Conservation (phyloP, 2,797 vertebrate species). For the Tiaroga cobitis region DNA sequence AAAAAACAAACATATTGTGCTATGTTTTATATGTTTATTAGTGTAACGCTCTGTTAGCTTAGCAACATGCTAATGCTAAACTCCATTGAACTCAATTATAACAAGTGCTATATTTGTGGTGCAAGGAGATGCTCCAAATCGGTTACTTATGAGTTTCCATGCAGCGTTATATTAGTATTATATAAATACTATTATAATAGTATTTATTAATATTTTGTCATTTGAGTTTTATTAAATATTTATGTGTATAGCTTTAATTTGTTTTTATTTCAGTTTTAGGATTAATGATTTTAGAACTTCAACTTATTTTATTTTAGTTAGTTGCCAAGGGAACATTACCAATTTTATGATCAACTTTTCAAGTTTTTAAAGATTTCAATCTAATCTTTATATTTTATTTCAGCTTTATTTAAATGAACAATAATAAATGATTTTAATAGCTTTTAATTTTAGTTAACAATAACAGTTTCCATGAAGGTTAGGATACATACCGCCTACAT, state of each 20-base stretch:
- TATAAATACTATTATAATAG: neutral
- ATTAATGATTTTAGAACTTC: neutral
- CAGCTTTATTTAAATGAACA: neutral
- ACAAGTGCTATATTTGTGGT: neutral
- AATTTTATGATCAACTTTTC: too few relatives aligned
- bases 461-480: neutral
- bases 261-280: neutral
- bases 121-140: neutral
- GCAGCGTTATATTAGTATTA: neutral
- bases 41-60: neutral
- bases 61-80: slow-evolving; percentile 1
- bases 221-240: neutral
- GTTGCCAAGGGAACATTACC: neutral
- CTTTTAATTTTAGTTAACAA: neutral
- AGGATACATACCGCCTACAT: too few relatives aligned
- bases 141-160: neutral
- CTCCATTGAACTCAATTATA: neutral
- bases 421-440: too few relatives aligned
- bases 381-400: neutral
- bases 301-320: neutral
- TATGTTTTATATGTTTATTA: neutral
- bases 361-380: too few relatives aligned
- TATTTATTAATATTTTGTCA: too few relatives aligned
- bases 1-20: neutral
- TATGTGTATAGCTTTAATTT: neutral